phyloP scores from a whole-genome alignment of 2,888 invertebrate genomes.

The Zygogramma bicolorata region DNA sequence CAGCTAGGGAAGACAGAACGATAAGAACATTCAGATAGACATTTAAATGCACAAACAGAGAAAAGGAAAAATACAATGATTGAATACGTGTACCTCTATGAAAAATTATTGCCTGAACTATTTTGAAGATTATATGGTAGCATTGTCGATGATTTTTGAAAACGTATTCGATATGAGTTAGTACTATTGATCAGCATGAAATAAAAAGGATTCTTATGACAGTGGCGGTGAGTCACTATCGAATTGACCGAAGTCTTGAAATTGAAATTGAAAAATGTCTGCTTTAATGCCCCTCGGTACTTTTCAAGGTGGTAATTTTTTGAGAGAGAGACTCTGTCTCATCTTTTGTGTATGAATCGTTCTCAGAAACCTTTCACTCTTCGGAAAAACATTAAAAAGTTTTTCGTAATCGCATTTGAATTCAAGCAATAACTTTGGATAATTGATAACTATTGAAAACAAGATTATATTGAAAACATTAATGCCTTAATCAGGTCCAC shows the following conservation, averaged over 20 bases:
- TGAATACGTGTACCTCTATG: constrained; percentile 10
- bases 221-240: neutral
- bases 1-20: constrained; percentile 73
- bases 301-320: too few species aligned
- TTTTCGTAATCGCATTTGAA: neutral
- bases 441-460: neutral
- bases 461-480: neutral
- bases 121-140: too few species aligned
- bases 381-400: too few species aligned
- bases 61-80: constrained; percentile 48
- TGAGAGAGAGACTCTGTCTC: too few species aligned
- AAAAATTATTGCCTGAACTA: neutral
- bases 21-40: constrained; percentile 50
- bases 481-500: neutral
- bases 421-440: neutral
- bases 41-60: constrained; percentile 24
- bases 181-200: neutral
- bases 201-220: neutral
- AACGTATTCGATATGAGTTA: neutral
- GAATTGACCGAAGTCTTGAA: too few species aligned
- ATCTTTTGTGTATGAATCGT: neutral
- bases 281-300: neutral
- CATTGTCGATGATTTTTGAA: too few species aligned
- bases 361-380: too few species aligned
- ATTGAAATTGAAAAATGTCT: too few species aligned